Conservation (phyloP, 2,888 invertebrate genomes). For the Metopia argyrocephala region DNA sequence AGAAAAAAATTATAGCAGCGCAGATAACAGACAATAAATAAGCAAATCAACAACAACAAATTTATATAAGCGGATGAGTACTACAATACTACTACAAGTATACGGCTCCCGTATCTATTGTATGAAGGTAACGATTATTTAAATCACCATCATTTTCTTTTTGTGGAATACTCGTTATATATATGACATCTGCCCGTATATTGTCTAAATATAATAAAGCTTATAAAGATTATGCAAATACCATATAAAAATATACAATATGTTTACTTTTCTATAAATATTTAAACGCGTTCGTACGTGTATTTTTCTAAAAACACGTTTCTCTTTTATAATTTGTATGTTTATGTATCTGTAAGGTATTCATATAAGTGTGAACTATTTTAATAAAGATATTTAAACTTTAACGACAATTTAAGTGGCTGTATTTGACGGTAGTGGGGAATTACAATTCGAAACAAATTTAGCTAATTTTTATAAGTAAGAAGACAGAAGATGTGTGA, state of each 20-base stretch:
- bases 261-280: background rate
- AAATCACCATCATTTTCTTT: background rate
- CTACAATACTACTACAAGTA: too few species aligned
- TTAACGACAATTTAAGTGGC: background rate
- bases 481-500: background rate
- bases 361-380: background rate
- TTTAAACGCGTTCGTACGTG: background rate
- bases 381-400: background rate
- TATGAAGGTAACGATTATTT: background rate
- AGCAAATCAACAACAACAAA: slow-evolving; percentile 18
- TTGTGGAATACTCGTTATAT: too few species aligned
- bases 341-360: background rate
- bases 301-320: background rate
- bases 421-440: background rate
- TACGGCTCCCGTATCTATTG: background rate
- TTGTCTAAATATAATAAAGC: background rate
- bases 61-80: background rate
- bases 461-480: background rate
- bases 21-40: slow-evolving; percentile 34
- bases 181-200: background rate
- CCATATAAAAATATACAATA: background rate
- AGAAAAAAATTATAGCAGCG: background rate
- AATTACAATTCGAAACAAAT: background rate
- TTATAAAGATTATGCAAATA: background rate
- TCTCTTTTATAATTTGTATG: background rate